Evolutionary conservation across 2,113 vertebrate species (phyloP), one percentile per base, ranked within the genome.

Genomic region (Pterocles orientalis): DNA sequence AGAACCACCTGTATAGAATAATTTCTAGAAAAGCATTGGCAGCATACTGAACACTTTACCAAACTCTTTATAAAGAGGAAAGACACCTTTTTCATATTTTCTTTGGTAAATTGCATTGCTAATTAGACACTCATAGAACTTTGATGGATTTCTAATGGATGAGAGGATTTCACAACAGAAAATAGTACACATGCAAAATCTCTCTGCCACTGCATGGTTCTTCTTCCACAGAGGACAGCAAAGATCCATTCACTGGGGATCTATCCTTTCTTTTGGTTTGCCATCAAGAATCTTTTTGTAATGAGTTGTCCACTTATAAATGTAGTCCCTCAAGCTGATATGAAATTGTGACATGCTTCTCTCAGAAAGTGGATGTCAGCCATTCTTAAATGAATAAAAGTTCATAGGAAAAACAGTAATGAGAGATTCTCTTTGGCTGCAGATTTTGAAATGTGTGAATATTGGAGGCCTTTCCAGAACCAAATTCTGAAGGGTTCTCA

Each of bases 171-270:
- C 9, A 57, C 56, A 65, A 6, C 0, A 73, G 83, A 62, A 65
- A 58, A 58, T 0, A 1, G 2, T 54, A n/a, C 1, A 15, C 2
- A 19, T 3, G 3, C 47, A 10, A 73, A 94, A 19, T 19, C 2
- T 50, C 21, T 69, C 39, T 43, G 25, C 6, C 20, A 18, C 7
- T 34, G 2, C 34, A 24, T 43, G 41, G 9, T 1, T 65, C 14
- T 43, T 50, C 18, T 68, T 80, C 14, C 20, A 13, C 18, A 68
- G 28, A 78, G 9, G 24, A 84, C 7, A 58, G 12, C 19, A 87
- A 43, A 41, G 28, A 54, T 53, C 8, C 20, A 41, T 29, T 34
- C 12, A 14, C 2, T 28, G 21, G 24, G 5, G 31, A 56, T 36
- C 6, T 45, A 18, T 18, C 8, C 34, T 4, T 20, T 24, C 34